These are phyloP conservation scores for Aphelenchoides avenae DNA, from an alignment of 1,140 invertebrate species.

Conservation along the genomic window DNA sequence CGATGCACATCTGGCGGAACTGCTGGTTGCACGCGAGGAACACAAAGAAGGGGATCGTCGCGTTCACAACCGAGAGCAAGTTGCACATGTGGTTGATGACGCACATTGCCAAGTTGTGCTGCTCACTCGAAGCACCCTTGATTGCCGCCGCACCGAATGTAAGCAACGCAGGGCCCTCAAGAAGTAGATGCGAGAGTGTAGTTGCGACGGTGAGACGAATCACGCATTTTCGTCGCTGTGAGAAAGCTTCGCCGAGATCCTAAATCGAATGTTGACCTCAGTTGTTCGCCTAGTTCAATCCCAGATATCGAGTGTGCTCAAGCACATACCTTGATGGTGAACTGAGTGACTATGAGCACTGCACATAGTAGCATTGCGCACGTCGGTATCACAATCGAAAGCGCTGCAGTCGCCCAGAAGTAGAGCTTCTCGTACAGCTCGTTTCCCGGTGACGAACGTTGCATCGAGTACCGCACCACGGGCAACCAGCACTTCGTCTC, in stretches of 20 bases:
- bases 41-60: slow-evolving; percentile 57
- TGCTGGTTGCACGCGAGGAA: slow-evolving; percentile 53
- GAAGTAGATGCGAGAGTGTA: slow-evolving; percentile 51
- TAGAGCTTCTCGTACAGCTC: slow-evolving; percentile 43
- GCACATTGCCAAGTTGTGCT: slow-evolving; percentile 39
- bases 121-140: slow-evolving; percentile 38
- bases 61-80: slow-evolving; percentile 52
- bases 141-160: slow-evolving; percentile 50
- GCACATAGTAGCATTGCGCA: slow-evolving; percentile 53
- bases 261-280: slow-evolving; percentile 14
- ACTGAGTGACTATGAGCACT: slow-evolving; percentile 49
- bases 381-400: slow-evolving; percentile 54
- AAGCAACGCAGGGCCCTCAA: slow-evolving; percentile 53
- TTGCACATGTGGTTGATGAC: slow-evolving; percentile 54
- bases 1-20: slow-evolving; percentile 50
- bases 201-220: slow-evolving; percentile 56
- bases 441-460: slow-evolving; percentile 16
- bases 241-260: slow-evolving; percentile 53
- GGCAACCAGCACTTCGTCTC: slow-evolving; percentile 15
- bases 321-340: slow-evolving; percentile 50
- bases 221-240: slow-evolving; percentile 54
- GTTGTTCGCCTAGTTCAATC: too few relatives aligned
- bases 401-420: slow-evolving; percentile 48
- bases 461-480: slow-evolving; percentile 24
- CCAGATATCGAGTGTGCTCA: too few relatives aligned